Conservation (phyloP, 2,113 vertebrate species). For the Otolemur garnettii region DNA sequence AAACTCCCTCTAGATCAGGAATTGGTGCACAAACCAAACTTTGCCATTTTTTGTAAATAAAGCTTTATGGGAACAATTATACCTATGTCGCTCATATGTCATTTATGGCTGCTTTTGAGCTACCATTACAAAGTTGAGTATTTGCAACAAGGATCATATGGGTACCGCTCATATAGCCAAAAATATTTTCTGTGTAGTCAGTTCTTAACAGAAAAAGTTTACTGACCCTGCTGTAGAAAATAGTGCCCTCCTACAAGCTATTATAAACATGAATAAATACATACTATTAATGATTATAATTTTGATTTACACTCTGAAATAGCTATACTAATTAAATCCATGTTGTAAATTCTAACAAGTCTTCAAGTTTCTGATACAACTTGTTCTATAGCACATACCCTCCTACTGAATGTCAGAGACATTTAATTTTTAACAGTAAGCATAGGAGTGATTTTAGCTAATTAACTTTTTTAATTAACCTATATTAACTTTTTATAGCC, state of each 20-base stretch:
- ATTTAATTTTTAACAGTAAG: slow-evolving; percentile 59
- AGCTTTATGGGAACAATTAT: not conserved
- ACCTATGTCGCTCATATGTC: not conserved
- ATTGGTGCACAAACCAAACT: not conserved
- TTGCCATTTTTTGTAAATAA: not conserved
- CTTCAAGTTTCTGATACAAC: slow-evolving; percentile 14
- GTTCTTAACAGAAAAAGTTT: not conserved
- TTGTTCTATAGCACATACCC: not conserved
- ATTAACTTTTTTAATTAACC: slow-evolving; percentile 77
- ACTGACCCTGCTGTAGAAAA: not conserved
- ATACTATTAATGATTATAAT: slow-evolving; percentile 19
- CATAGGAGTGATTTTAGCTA: slow-evolving; percentile 63
- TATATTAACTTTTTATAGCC: slow-evolving; percentile 76
- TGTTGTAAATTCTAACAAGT: slow-evolving; percentile 42
- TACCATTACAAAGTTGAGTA: not conserved
- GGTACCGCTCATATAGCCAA: not conserved
- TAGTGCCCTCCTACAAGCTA: not conserved
- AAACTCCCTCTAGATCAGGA: not conserved
- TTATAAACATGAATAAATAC: slow-evolving; percentile 17
- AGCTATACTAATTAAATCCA: slow-evolving; percentile 42
- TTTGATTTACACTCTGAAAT: slow-evolving; percentile 26
- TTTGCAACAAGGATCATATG: not conserved
- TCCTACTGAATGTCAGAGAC: not conserved
- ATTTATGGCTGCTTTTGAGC: not conserved
- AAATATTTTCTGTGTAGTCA: not conserved